These are phyloP conservation scores for Microctonus brassicae DNA, from an alignment of 2,888 invertebrate genomes.

Conservation along the genomic window DNA sequence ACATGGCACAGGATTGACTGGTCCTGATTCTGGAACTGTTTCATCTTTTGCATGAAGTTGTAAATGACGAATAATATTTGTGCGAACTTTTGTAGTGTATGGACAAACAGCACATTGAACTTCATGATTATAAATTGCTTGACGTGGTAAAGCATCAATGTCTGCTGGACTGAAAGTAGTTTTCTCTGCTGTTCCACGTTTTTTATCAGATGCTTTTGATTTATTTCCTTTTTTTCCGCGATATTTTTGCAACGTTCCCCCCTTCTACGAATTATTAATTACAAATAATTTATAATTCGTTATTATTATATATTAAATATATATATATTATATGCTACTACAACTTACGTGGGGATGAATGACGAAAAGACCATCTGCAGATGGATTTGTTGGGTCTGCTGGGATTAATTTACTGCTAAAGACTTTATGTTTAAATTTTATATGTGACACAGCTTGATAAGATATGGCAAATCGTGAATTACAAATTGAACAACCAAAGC, in stretches of 20 bases:
- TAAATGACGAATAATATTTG: constrained; percentile 81
- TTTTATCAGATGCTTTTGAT: constrained; percentile 24
- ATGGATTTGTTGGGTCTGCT: constrained; percentile 69
- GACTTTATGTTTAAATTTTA: constrained; percentile 72
- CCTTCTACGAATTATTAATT: background rate
- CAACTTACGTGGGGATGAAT: constrained; percentile 68
- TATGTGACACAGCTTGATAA: constrained; percentile 69
- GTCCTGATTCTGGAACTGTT: constrained; percentile 77
- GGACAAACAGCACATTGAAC: constrained; percentile 78
- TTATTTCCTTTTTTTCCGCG: constrained; percentile 11
- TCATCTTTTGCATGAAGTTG: constrained; percentile 76
- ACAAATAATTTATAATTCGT: background rate
- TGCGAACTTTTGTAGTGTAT: constrained; percentile 79
- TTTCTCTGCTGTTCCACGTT: constrained; percentile 45
- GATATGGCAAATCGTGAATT: constrained; percentile 61
- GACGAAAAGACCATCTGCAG: constrained; percentile 71
- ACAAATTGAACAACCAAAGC: constrained; percentile 76
- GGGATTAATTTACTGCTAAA: constrained; percentile 68
- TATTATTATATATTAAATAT: background rate
- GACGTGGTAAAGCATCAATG: constrained; percentile 75
- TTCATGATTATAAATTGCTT: constrained; percentile 75
- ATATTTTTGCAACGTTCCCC: background rate
- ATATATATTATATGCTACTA: background rate
- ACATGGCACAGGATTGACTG: constrained; percentile 87
- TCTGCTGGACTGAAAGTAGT: constrained; percentile 74